A percentile compares a stretch with the other conserved stretches of the same genome.
Evolutionary conservation across 2,797 vertebrate species (phyloP).

Genomic region (Mormyrus proboscirostris): DNA sequence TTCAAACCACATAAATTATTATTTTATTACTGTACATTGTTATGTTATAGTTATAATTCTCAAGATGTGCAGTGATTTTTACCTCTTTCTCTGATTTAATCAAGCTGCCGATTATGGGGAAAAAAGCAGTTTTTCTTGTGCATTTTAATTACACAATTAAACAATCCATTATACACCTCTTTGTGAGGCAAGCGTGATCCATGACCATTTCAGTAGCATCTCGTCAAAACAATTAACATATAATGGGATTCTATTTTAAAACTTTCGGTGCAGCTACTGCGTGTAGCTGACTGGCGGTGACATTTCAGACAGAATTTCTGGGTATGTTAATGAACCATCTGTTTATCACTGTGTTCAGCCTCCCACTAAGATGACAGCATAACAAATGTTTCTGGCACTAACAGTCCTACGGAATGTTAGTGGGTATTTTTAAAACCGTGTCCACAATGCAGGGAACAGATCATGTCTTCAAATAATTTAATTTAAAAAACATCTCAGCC

Average conservation of each 20-base stretch:
- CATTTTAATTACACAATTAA: background rate
- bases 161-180: background rate
- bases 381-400: background rate
- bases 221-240: background rate
- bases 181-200: background rate
- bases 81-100: background rate
- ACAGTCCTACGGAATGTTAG: background rate
- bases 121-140: background rate
- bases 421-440: conserved; percentile 1
- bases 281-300: background rate
- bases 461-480: background rate
- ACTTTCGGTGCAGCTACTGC: background rate
- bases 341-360: background rate
- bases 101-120: background rate
- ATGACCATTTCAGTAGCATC: background rate
- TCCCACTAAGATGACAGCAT: conserved; percentile 5
- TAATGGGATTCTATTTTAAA: conserved; percentile 10
- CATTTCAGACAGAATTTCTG: conserved; percentile 5
- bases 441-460: background rate
- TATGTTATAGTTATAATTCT: background rate
- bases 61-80: background rate
- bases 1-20: background rate
- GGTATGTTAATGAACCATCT: conserved; percentile 10
- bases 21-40: background rate
- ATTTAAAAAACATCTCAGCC: background rate